A percentile compares a stretch with the other conserved stretches of the same genome.
Conservation (phyloP, 2,113 vertebrate genomes). For the Brachyhypopomus occidentalis region DNA sequence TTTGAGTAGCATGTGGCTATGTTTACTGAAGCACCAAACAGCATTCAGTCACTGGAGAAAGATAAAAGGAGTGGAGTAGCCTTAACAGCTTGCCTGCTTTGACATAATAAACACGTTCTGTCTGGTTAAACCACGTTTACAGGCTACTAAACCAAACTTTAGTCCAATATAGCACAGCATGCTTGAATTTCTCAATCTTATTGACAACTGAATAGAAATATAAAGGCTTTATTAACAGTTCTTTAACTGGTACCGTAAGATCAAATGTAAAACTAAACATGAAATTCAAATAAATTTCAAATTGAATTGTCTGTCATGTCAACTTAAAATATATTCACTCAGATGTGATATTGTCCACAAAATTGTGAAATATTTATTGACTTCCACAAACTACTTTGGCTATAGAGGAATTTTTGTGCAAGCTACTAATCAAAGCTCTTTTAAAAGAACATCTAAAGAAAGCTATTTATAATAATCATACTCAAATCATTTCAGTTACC, state of each 20-base stretch:
- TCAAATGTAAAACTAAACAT: too few relatives aligned
- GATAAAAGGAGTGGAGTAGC: slow-evolving; percentile 19
- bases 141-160: not conserved
- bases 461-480: not conserved
- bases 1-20: slow-evolving; percentile 19
- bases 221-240: not conserved
- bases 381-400: not conserved
- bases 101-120: slow-evolving; percentile 28
- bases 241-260: too few relatives aligned
- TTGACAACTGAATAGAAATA: not conserved
- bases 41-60: slow-evolving; percentile 24
- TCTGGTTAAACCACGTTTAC: not conserved
- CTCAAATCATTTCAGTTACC: not conserved
- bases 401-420: not conserved
- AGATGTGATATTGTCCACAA: not conserved
- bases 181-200: not conserved
- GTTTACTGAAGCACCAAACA: slow-evolving; percentile 26
- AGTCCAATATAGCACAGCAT: not conserved
- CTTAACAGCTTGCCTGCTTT: not conserved
- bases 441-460: not conserved
- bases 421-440: not conserved
- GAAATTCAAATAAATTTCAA: too few relatives aligned
- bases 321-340: too few relatives aligned
- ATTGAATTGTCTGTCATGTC: too few relatives aligned
- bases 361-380: not conserved